Conservation (phyloP, 2,797 vertebrate species). For the Muraenolepis orangiensis region DNA sequence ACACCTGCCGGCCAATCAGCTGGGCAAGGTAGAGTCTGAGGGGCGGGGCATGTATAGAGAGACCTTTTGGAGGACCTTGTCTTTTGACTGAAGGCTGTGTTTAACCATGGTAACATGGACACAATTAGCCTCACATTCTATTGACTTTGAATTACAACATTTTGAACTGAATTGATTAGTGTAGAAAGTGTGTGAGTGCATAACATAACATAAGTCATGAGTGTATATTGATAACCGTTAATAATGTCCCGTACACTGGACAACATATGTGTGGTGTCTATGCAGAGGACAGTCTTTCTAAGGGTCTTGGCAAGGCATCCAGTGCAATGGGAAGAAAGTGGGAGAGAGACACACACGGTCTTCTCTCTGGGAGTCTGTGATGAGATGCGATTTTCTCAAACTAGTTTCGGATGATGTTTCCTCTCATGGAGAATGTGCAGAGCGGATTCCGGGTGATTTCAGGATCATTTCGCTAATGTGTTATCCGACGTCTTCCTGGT, state of each 20-base stretch:
- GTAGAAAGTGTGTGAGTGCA: no score
- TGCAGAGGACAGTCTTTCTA: not conserved
- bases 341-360: not conserved
- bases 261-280: no score
- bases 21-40: constrained; percentile 73
- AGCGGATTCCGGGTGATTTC: not conserved
- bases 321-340: not conserved
- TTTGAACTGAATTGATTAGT: no score
- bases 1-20: constrained; percentile 75
- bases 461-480: not conserved
- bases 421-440: not conserved
- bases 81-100: no score
- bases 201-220: no score
- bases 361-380: not conserved
- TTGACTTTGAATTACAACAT: no score
- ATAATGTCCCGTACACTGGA: no score
- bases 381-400: no score
- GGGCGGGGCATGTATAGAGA: not conserved
- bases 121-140: no score
- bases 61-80: not conserved
- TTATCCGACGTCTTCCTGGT: not conserved
- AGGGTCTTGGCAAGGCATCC: no score
- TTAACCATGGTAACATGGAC: no score
- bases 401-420: not conserved
- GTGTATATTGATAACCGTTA: no score